These are phyloP conservation scores for Meandrina meandrites DNA, from an alignment of 92 coral and sea anemone species.

Conservation along the genomic window DNA sequence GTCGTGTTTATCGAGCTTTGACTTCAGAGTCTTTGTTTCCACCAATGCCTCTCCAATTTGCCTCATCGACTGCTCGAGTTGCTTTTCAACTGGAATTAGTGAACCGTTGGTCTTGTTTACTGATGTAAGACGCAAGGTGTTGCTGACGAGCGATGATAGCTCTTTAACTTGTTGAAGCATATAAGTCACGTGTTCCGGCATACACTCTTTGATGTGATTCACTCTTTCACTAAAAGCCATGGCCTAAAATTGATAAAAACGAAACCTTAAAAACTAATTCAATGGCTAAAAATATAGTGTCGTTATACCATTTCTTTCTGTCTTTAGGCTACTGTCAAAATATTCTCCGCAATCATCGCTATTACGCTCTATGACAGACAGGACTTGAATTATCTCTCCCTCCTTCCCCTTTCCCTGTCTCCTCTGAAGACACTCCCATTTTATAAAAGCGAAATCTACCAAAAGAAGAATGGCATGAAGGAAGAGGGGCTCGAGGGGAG, in stretches of 20 bases:
- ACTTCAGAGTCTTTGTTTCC: neutral
- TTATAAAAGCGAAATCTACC: too few relatives aligned
- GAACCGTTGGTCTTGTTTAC: neutral
- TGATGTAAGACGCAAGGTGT: neutral
- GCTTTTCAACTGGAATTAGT: neutral
- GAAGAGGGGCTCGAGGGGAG: too few relatives aligned
- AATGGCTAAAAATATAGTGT: neutral
- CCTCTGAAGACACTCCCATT: neutral
- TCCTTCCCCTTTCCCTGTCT: neutral
- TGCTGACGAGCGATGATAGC: neutral
- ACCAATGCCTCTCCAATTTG: neutral
- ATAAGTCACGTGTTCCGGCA: neutral
- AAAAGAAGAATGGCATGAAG: too few relatives aligned
- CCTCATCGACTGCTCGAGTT: slow-evolving; percentile 4
- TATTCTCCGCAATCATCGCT: neutral
- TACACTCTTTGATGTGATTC: neutral
- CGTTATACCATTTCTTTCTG: neutral
- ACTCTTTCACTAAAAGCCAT: slow-evolving; percentile 14
- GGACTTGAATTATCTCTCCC: too few relatives aligned
- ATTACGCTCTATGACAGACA: neutral
- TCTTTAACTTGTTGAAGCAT: neutral
- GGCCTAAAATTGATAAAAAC: neutral
- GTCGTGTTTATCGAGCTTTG: neutral
- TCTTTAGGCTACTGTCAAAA: neutral
- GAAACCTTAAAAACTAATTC: neutral